Conservation (phyloP, 53 echinoderm and acorn worm species). For the Echinometra lucunter region DNA sequence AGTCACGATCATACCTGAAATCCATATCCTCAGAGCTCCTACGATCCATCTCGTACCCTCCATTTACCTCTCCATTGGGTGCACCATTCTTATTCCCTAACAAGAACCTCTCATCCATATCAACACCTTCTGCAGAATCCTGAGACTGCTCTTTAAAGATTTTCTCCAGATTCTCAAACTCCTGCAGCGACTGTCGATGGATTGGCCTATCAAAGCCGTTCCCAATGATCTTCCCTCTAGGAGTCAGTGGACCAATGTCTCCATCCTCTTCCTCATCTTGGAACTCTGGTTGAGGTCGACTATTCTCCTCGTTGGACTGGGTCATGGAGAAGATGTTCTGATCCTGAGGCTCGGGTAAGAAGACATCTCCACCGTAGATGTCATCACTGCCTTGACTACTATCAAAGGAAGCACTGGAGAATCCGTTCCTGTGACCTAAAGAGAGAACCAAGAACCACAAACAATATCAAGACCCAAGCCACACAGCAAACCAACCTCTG, state of each 20-base stretch:
- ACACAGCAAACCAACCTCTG: neutral
- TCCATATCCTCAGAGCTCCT: constrained; percentile 41
- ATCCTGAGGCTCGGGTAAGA: constrained; percentile 11
- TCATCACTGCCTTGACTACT: constrained; percentile 34
- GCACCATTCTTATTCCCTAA: neutral
- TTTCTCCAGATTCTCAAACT: constrained; percentile 59
- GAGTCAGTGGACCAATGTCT: constrained; percentile 41
- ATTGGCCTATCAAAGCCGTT: constrained; percentile 61
- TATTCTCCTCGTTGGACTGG: neutral
- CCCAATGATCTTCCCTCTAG: constrained; percentile 58
- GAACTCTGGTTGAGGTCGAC: neutral
- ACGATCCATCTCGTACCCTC: neutral
- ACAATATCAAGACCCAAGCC: constrained; percentile 2
- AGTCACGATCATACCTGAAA: neutral
- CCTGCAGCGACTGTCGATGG: constrained; percentile 60
- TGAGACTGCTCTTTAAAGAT: constrained; percentile 59
- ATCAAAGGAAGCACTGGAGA: neutral
- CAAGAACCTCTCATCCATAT: neutral
- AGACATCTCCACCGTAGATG: constrained; percentile 11
- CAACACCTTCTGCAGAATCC: constrained; percentile 9
- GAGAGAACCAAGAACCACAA: constrained; percentile 44
- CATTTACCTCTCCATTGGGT: neutral
- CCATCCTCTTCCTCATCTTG: constrained; percentile 20
- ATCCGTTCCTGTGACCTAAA: constrained; percentile 26
- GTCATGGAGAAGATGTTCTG: neutral